These are phyloP conservation scores for Margaritifera margaritifera DNA, from an alignment of 2,888 invertebrate genomes.

Conservation along the genomic window DNA sequence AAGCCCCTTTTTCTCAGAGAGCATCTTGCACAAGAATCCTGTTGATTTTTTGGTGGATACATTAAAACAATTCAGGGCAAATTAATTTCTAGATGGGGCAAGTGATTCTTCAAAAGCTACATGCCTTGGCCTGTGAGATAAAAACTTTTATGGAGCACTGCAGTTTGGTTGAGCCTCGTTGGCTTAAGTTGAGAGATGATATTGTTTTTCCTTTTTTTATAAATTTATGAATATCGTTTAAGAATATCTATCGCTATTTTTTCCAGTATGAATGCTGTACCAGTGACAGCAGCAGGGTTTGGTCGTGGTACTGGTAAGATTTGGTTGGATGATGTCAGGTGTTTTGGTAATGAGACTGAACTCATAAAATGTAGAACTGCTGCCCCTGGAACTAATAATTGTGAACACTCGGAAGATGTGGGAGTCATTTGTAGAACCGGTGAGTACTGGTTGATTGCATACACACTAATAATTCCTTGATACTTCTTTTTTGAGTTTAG, in stretches of 20 bases:
- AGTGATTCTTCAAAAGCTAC: too few species aligned
- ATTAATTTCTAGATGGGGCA: too few species aligned
- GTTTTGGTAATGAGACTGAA: conserved; percentile 46
- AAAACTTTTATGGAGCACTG: too few species aligned
- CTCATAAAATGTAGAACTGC: conserved; percentile 41
- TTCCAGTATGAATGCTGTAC: conserved; percentile 44
- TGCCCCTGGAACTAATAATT: conserved; percentile 47
- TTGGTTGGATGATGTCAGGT: conserved; percentile 46
- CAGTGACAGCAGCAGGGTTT: conserved; percentile 37
- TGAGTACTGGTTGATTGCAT: conserved; percentile 16
- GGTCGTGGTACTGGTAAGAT: conserved; percentile 46
- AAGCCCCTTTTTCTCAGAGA: too few species aligned
- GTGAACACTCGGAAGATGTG: conserved; percentile 57
- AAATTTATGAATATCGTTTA: not conserved
- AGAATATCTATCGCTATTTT: not conserved
- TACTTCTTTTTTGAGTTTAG: too few species aligned
- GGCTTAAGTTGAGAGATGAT: not conserved
- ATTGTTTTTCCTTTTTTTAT: not conserved
- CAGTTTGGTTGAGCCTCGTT: not conserved
- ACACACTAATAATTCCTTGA: not conserved
- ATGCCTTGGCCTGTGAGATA: too few species aligned
- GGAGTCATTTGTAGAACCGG: conserved; percentile 51
- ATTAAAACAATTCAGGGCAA: too few species aligned
- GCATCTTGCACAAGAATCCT: too few species aligned
- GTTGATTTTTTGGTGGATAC: too few species aligned